Evolutionary conservation across 2,888 invertebrate genomes (phyloP), one percentile per base, ranked within the genome.

Genomic region (Strigamia crassipes): DNA sequence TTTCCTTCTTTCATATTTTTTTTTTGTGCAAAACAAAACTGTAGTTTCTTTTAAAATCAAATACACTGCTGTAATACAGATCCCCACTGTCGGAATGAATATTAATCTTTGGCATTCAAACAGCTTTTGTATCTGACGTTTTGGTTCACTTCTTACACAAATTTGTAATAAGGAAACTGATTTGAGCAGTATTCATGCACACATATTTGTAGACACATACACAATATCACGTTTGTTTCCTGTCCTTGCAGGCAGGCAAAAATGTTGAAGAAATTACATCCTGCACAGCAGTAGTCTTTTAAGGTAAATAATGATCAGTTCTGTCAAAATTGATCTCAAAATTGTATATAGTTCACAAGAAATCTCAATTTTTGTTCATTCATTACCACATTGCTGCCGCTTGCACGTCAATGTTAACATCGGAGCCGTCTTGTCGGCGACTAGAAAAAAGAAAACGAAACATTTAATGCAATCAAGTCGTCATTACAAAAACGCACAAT

Each of bases 371-470:
- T 73, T 73, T 73, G 73, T 27, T 73, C 31, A 31, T 78, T 78
- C 38, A 78, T 78, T 78, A 78, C 78, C 78, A 78, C 78, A 78
- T 78, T 23, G 78, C 78, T 38, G 78, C 78, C n/a, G 78, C 78
- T 38, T 78, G 78, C 27, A 78, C 78, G 21, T 78, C 78, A 18
- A 78, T 42, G 21, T 78, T 78, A 15, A 78, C 78, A 23, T 78
- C 78, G 8, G 78, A 38, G 13, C 42, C 78, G 27, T 78, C 34
- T 78, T 31, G 78, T 78, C 38, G 78, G 23, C 38, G 78, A 78
- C 78, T 78, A n/a, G 21, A 41, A 78, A 73, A 27, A 73, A 31
- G 1, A 27, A 73, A 73, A 73, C 12, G 1, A 73, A 73, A 31
- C 6, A 38, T 38, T 38, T 38, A 38, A 38, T 38, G 1, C 38